Conservation (phyloP, 2,797 vertebrate genomes). For the Momotus momota region DNA sequence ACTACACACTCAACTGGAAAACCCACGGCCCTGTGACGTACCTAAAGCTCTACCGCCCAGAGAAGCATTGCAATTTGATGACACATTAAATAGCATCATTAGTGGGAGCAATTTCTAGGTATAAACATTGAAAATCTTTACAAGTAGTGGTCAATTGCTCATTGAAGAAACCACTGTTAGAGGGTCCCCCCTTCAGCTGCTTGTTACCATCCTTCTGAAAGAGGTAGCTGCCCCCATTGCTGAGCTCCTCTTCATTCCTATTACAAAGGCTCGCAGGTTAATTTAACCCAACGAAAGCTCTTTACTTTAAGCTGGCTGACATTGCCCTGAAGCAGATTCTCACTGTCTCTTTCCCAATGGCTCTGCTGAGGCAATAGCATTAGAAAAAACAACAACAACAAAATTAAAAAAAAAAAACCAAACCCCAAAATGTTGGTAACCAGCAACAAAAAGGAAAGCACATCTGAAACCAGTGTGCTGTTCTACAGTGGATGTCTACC, state of each 20-base stretch:
- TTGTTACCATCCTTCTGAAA: neutral
- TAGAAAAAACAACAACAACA: neutral
- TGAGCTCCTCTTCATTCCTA: neutral
- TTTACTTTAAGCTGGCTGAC: constrained; percentile 36
- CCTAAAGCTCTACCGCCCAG: neutral
- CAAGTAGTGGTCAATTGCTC: neutral
- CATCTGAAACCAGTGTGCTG: constrained; percentile 25
- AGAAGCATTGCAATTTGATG: neutral
- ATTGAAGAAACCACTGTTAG: neutral
- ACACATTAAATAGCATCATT: neutral
- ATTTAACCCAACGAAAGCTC: constrained; percentile 43
- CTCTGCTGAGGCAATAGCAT: neutral
- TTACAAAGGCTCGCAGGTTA: neutral
- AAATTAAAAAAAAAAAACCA: neutral
- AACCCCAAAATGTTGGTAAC: neutral
- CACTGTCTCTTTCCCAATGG: neutral
- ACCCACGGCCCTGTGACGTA: neutral
- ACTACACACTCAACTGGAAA: neutral
- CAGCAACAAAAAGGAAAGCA: constrained; percentile 37
- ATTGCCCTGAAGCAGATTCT: neutral
- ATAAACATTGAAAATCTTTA: neutral
- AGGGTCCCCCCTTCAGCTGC: neutral
- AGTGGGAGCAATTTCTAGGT: neutral
- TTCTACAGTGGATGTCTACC: constrained; percentile 16
- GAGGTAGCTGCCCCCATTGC: neutral